These are phyloP conservation scores for Corydoras maculifer DNA, from an alignment of 2,113 vertebrate genomes.

Conservation along the genomic window DNA sequence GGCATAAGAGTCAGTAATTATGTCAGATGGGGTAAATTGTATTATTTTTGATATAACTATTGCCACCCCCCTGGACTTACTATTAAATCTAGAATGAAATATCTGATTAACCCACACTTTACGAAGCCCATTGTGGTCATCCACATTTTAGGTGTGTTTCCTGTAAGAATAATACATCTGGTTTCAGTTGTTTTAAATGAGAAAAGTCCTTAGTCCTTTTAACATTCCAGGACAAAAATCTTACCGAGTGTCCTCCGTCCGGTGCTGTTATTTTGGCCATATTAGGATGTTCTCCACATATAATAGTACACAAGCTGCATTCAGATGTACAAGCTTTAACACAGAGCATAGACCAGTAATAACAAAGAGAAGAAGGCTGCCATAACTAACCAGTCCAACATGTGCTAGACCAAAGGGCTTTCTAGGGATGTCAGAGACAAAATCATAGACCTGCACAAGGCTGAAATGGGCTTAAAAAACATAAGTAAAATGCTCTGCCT, in stretches of 20 bases:
- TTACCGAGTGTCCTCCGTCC: conserved; percentile 4
- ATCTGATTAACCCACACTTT: conserved; percentile 20
- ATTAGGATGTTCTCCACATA: neutral
- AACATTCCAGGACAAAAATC: neutral
- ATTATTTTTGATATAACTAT: conserved; percentile 23
- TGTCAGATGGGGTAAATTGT: neutral
- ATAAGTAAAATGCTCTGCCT: too few relatives aligned
- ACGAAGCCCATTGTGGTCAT: conserved; percentile 3
- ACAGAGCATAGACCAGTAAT: neutral
- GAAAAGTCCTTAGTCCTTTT: neutral
- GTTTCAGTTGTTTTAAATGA: neutral
- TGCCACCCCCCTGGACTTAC: conserved; percentile 18
- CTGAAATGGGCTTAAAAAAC: too few relatives aligned
- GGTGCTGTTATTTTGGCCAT: neutral
- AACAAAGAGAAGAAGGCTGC: neutral
- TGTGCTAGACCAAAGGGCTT: too few relatives aligned
- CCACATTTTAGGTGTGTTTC: conserved; percentile 6
- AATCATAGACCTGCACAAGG: too few relatives aligned
- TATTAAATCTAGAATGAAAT: conserved; percentile 27
- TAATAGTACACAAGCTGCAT: neutral
- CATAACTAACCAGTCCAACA: neutral
- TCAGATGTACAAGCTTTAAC: neutral
- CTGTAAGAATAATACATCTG: conserved; percentile 20
- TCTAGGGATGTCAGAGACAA: too few relatives aligned
- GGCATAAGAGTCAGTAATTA: conserved; percentile 7